A percentile compares a stretch with the other conserved stretches of the same genome.
phyloP scores from a whole-genome alignment of 2,113 vertebrate genomes.

The Pangasianodon gigas region DNA sequence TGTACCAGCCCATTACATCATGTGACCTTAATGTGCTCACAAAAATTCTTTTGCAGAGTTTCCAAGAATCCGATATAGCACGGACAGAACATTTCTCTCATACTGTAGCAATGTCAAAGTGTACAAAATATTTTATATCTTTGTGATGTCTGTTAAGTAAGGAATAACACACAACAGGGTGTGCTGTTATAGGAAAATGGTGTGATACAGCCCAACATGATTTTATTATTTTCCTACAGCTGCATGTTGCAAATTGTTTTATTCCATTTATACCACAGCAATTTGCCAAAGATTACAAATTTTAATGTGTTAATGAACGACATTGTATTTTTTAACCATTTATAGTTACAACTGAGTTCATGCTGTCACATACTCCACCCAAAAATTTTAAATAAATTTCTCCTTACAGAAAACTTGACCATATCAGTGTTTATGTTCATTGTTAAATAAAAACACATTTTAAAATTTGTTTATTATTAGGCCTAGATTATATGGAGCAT shows the following conservation, averaged over 20 bases:
- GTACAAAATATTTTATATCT: neutral
- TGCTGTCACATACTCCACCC: neutral
- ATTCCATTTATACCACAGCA: neutral
- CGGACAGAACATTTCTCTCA: too few species aligned
- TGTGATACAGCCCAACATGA: neutral
- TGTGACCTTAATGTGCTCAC: neutral
- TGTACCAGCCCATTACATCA: slow-evolving; percentile 10
- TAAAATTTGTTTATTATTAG: neutral
- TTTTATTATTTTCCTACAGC: neutral
- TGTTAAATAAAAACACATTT: neutral
- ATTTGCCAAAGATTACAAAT: neutral
- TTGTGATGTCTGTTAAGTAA: neutral
- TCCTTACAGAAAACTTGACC: neutral
- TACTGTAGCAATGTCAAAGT: neutral
- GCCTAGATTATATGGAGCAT: neutral
- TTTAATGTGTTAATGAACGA: neutral
- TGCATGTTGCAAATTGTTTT: neutral
- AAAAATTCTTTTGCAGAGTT: neutral
- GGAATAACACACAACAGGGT: neutral
- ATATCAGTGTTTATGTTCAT: neutral
- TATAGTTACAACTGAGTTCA: neutral
- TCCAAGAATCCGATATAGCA: neutral
- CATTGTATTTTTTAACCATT: neutral
- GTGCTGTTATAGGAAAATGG: neutral
- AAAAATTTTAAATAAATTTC: neutral